Base-by-base conservation (phyloP, 2,113 vertebrate genomes). In the Xiphophorus maculatus region DNA sequence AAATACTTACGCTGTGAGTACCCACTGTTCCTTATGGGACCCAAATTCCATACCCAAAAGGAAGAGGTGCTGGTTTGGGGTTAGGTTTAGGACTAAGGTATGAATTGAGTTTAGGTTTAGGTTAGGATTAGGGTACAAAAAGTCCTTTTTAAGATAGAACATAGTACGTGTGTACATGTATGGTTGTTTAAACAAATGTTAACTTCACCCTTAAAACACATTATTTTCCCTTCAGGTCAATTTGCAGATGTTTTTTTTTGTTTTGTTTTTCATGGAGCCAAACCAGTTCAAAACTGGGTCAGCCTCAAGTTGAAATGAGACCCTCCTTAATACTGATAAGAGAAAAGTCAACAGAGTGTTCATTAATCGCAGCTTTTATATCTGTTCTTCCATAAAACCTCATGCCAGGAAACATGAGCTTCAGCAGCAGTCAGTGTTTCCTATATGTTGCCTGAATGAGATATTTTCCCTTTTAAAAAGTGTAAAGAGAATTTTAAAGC, bases 291-390 rank as follows among this genome's bases (percentile, higher is more conserved):
- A 19, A 62, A 63, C 51, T 81, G 48, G 70, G 68, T 75, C 74
- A 74, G 72, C 54, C 8, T 78, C 63, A 71, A 76, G 61, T 63
- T 74, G 40, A 81, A 64, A 65, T 15, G 25, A 25, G 48, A 65
- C 40, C 69, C 64, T 81, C 76, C 65, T 66, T 70, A 28, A 35
- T 61, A 60, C 10, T 28, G 71, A 73, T 80, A 84, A 81, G 54
- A 69, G 42, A 27, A 48, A 71, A 82, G 69, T 71, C 71, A 75
- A 61, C 74, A 79, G 12, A 54, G 48, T 22, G 44, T 54, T 54
- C 48, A 85, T 73, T 35, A 73, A 68, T 88, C 82, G 72, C 58
- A 9, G 60, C 27, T 67, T 73, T 51, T 27, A 62, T 77, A 74
- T 84, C 62, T 80, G 54, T 32, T 4, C 15, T 76, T 13, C 37